Base-by-base conservation (phyloP, 2,113 vertebrate genomes). In the Brienomyrus longianalis region DNA sequence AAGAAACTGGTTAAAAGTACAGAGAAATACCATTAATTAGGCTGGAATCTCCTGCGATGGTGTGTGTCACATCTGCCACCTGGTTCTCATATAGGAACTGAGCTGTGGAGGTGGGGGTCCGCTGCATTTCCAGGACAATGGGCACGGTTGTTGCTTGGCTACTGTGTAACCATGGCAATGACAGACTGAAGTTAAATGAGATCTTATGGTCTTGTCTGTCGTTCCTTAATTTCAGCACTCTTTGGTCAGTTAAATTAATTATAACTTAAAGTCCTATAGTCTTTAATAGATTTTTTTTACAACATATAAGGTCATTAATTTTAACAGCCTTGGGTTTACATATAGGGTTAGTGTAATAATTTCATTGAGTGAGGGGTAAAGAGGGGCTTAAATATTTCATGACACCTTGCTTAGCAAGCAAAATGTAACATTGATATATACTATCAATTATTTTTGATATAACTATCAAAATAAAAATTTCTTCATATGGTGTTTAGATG, bases 131-230 rank as follows among this genome's bases (percentile, higher is more conserved):
- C 93, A 94, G 92, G 92, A 90, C 91, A 17, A 94, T 93, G 93
- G 93, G 93, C 93, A 93, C 93, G 19, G 80, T 21, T 84, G 94
- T 94, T 94, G 93, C 93, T 91, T 91, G 91, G 93, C 88, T 92
- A 93, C 93, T 86, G 88, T 89, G 94, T 93, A 93, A 93, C 93
- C 93, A 93, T 93, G 91, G 93, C 90, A 92, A 93, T 92, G 89
- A 13, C 70, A 89, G 54, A 31, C 45, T 66, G 23, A 88, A 87
- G 48, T 85, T 84, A n/a, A 59, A 52, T 23, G 39, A 62, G 39
- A 39, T 48, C 47, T 70, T 62, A 27, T 47, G 87, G 27, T 15
- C 66, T 9, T 31, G 27, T 21, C 47, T 66, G 87, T 35, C 15
- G 17, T 2, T 31, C 88, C 15, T 47, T 23, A 35, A 19, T 87